Percentiles rank a stretch among this genome's conserved stretches.
phyloP scores from a whole-genome alignment of 2,113 vertebrate species.

The Engystomops pustulosus region DNA sequence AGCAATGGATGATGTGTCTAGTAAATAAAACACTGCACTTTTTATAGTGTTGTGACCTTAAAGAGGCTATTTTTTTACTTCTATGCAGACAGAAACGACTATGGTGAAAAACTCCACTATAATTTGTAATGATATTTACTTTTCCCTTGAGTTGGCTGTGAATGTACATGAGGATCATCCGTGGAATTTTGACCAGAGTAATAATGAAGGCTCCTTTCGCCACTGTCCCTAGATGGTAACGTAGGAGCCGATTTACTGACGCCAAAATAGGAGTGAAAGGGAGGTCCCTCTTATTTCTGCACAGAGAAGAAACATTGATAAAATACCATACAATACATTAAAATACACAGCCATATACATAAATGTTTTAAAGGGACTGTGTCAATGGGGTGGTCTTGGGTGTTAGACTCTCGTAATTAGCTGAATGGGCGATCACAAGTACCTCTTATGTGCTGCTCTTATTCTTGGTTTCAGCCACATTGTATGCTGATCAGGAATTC shows the following conservation, averaged over 20 bases:
- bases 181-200: conserved; percentile 93
- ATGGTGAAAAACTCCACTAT: not conserved
- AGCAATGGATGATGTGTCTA: no score
- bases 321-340: not conserved
- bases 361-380: no score
- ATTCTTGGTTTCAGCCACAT: no score
- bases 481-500: no score
- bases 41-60: no score
- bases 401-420: no score
- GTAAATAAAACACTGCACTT: no score
- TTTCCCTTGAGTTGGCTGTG: conserved; percentile 97
- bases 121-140: conserved; percentile 73
- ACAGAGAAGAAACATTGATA: not conserved
- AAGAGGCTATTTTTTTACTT: not conserved
- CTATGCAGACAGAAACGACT: not conserved
- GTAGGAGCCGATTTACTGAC: conserved; percentile 88
- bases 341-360: no score
- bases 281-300: conserved; percentile 91
- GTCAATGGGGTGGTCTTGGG: no score
- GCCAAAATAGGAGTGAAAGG: conserved; percentile 93
- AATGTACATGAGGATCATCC: conserved; percentile 95
- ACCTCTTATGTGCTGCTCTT: no score
- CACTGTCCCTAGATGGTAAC: conserved; percentile 95
- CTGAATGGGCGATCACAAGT: no score
- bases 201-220: conserved; percentile 99